Conservation (phyloP, 2,113 vertebrate species). For the Physeter macrocephalus region DNA sequence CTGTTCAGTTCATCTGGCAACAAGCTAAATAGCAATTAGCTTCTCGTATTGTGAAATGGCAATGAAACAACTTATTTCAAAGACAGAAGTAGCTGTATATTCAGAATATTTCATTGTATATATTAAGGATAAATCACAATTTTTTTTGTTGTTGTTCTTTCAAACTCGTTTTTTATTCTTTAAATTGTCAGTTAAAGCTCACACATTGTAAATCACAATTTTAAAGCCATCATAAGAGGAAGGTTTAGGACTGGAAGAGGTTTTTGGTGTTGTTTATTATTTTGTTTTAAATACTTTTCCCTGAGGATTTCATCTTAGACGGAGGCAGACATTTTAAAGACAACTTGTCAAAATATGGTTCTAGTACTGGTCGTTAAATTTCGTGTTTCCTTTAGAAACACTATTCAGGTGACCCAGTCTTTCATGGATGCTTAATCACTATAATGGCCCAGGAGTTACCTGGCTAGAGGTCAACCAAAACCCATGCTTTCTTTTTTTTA, state of each 20-base stretch:
- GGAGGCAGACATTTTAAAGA: background rate
- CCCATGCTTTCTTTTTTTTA: background rate
- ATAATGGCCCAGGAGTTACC: background rate
- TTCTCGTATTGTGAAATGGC: background rate
- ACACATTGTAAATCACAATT: background rate
- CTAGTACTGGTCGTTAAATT: background rate
- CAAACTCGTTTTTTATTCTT: no score
- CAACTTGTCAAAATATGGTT: background rate
- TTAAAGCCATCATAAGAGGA: background rate
- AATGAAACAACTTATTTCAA: conserved; percentile 6
- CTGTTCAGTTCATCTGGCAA: background rate
- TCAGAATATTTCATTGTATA: background rate
- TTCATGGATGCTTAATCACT: background rate
- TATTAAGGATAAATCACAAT: background rate
- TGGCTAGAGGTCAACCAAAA: background rate
- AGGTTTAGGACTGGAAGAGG: background rate
- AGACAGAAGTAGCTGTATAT: background rate
- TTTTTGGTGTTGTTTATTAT: background rate
- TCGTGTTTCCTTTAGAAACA: background rate
- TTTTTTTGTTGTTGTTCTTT: no score
- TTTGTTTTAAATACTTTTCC: background rate
- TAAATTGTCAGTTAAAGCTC: no score
- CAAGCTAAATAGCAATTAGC: background rate
- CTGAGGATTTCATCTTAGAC: background rate
- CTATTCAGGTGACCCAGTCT: background rate